Base-by-base conservation (phyloP, 2,888 invertebrate genomes). In the Cephus spinipes region DNA sequence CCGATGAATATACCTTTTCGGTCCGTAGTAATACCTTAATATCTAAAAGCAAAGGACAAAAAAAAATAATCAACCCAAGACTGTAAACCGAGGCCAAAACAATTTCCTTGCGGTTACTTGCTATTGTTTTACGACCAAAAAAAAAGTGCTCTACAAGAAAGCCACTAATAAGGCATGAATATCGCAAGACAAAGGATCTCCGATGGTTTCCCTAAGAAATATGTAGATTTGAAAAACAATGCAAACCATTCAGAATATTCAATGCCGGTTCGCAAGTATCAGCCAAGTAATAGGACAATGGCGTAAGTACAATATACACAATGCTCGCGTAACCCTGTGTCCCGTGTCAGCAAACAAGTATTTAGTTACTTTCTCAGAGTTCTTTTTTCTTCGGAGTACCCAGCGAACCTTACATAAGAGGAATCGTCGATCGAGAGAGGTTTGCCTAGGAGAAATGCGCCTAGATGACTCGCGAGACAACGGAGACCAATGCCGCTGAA, bases 301-400 rank as follows among this genome's bases (percentile, higher is more conserved):
- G 55, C 55, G 55, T 55, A 55, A 55, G 55, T 55, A 23, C 23
- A 55, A 9, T 55, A 55, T 23, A 55, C 55, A 55, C 55, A 55
- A 23, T 9, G 55, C 71, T 33, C 32, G 33, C 9, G 71, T 71
- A 71, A 71, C 36, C 74, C 31, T 34, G 74, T 30, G 74, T 30
- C 35, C 36, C 74, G 23, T 34, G 35, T 32, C 15, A 30, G 74
- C 30, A 34, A 69, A 34, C 69, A 33, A 74, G 71, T 77, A 75
- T 75, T 71, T 77, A 71, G 77, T 77, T 74, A 77, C 77, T 77
- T 77, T 77, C 77, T 77, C 77, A 75, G 40, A 33, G 75, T 75
- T 71, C 69, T 35, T 33, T 33, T 71, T 76, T 35, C n/a, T n/a
- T 69, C 34, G 31, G 23, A 71, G 32, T 31, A 31, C 33, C 32